Base-by-base conservation (phyloP, 2,888 invertebrate genomes). In the Escarpia spicata region DNA sequence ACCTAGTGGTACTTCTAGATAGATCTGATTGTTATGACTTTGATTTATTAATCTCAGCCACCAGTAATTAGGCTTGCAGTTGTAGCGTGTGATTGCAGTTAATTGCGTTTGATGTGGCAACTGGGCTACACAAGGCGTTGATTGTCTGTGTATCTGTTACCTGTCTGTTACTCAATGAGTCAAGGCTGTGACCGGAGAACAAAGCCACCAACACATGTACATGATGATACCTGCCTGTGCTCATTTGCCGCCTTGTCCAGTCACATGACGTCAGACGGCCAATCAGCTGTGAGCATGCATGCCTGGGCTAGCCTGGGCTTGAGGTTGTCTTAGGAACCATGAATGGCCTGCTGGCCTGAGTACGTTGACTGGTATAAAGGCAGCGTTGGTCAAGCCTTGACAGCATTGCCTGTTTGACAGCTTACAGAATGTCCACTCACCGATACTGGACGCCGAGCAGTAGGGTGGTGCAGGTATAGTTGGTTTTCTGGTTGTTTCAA, bases 241-340 rank as follows among this genome's bases (percentile, higher is more conserved):
- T 75, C 75, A 75, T 75, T 75, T 75, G n/a, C 75, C 75, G 75
- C 75, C 75, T 75, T 75, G 75, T n/a, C n/a, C 75, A 75, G 75
- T 75, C 75, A 75, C n/a, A n/a, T 75, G 75, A 26, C 2, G 6
- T 26, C 75, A 75, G 26, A 15, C 26, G 19, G 75, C 75, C 75
- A 75, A 75, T 75, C 26, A 26, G 75, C 26, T 75, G 75, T 26
- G 26, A 75, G 26, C 75, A 75, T 75, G 75, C 75, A 75, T 75
- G 75, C n/a, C 75, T 26, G n/a, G 75, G 75, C 75, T 75, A 75
- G 75, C 75, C 26, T 75, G 75, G 75, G 75, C 3, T 15, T 19
- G 75, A 75, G 75, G 75, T 75, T 75, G 75, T 75, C 75, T 75
- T 75, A 75, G 75, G 75, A 75, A 75, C 75, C 75, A 75, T 75